Evolutionary conservation across 2,888 invertebrate species (phyloP), one percentile per base, ranked within the genome.

Genomic region (Macaria liturata): DNA sequence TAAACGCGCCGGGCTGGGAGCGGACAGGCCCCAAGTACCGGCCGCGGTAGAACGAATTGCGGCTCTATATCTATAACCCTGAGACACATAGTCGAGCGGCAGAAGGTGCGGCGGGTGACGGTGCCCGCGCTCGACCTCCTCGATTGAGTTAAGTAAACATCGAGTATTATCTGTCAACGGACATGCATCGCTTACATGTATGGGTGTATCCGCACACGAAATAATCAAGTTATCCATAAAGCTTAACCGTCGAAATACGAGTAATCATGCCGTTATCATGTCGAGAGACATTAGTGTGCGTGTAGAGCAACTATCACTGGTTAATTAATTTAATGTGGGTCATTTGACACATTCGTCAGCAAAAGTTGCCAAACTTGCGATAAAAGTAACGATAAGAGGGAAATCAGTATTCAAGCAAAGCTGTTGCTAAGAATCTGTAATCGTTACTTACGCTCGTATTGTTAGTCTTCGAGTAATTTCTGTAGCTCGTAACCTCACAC

Each of bases 81-180:
- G 75, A 70, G 80, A 72, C 68, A 66, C 68, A 80, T 66, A 83
- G 67, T 87, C 68, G 77, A 55, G 58, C 67, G 74, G 66, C 57
- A 63, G 61, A 54, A 64, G 66, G 65, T 65, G 62, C 68, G n/a
- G 68, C 65, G 72, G 72, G 77, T 75, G 74, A 71, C 70, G 76
- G 74, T 76, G 77, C 75, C 57, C 72, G 73, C 73, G 71, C 75
- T 72, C 87, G 88, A 88, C 87, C 85, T 88, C 86, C 83, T 74
- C 86, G 85, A 83, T 86, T 83, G 87, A 84, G 90, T 90, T 91
- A 91, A 89, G 88, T 91, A 90, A 91, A 91, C 90, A 91, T 83
- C 72, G 85, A 88, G 88, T 88, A 91, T 89, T 91, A 91, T 91
- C 91, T 89, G 88, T 88, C 86, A 88, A 89, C 91, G 88, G 86